Evolutionary conservation across 1,140 invertebrate species (phyloP).

Genomic region (Melanaphis sacchari): DNA sequence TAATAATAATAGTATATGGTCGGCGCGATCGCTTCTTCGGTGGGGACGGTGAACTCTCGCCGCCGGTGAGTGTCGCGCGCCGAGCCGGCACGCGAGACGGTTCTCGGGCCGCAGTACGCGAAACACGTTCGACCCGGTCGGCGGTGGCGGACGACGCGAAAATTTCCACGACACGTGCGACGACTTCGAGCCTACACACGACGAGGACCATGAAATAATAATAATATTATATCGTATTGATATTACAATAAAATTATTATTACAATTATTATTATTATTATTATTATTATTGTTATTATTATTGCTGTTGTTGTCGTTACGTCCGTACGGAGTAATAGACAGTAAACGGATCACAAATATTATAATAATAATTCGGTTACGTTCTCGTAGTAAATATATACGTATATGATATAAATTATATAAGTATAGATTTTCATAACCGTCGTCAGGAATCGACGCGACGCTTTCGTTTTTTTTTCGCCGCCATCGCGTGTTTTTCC

Average conservation of each 20-base stretch:
- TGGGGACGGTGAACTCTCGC: conserved; percentile 56
- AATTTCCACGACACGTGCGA: background rate
- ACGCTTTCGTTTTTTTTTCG: background rate
- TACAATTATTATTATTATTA: background rate
- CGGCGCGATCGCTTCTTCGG: background rate
- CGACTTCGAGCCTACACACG: conserved; percentile 4
- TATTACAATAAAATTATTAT: no score
- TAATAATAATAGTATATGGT: background rate
- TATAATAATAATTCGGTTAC: background rate
- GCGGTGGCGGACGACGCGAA: conserved; percentile 15
- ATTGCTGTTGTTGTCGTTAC: background rate
- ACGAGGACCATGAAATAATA: no score
- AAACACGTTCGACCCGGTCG: conserved; percentile 53
- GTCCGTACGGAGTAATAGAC: background rate
- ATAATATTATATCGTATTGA: no score
- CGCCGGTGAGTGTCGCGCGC: conserved; percentile 33
- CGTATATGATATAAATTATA: background rate
- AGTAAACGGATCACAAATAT: background rate
- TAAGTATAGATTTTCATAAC: background rate
- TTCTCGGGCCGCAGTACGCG: conserved; percentile 17
- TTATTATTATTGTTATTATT: background rate
- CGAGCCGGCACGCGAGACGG: conserved; percentile 15
- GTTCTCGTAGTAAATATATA: background rate
- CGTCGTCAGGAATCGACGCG: conserved; percentile 3
- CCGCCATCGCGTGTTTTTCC: background rate